A percentile compares a stretch with the other conserved stretches of the same genome.
Conservation (phyloP, 2,113 vertebrate genomes). For the Atlantisia rogersi region DNA sequence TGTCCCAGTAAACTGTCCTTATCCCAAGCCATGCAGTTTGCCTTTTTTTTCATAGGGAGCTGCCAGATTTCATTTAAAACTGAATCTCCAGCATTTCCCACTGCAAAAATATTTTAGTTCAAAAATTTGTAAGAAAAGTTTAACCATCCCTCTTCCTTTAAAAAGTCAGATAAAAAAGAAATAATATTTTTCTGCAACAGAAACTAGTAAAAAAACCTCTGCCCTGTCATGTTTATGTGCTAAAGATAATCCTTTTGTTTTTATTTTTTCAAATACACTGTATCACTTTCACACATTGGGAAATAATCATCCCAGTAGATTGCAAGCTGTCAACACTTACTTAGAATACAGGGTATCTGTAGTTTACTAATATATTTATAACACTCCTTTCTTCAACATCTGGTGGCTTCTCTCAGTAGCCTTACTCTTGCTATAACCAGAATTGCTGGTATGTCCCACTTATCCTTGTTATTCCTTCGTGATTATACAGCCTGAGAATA, state of each 20-base stretch:
- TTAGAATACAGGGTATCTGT: neutral
- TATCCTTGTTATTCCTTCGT: neutral
- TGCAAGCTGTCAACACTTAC: neutral
- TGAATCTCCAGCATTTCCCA: neutral
- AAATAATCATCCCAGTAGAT: neutral
- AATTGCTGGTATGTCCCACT: neutral
- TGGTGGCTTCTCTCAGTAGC: neutral
- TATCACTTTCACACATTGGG: neutral
- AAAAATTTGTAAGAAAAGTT: neutral
- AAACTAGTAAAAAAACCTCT: neutral
- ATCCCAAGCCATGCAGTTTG: too few species aligned
- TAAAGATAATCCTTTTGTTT: neutral
- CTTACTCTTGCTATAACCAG: neutral
- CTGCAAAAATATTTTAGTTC: neutral
- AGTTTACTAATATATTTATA: neutral
- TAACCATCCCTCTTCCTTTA: neutral
- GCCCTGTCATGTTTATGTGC: neutral
- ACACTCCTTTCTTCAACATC: neutral
- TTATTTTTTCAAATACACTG: neutral
- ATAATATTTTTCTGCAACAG: neutral
- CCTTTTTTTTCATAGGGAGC: neutral
- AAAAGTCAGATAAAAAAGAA: neutral
- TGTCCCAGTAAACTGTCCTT: too few species aligned
- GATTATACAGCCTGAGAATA: neutral
- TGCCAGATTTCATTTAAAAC: neutral